Base-by-base conservation (phyloP, 2,797 vertebrate species). In the Pogonophryne albipinna region DNA sequence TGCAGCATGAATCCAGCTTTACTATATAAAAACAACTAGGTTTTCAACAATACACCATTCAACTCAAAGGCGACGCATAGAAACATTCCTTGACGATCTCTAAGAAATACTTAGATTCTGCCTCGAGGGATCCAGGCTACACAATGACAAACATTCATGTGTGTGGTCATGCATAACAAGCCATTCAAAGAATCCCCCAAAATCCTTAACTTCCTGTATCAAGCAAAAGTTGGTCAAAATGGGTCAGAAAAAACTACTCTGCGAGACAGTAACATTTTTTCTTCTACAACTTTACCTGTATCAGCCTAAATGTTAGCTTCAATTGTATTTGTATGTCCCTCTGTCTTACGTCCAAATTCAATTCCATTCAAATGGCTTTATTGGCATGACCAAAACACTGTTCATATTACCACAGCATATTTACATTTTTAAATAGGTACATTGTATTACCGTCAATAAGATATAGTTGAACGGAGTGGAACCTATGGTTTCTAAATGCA, bases 91-190 rank as follows among this genome's bases (percentile, higher is more conserved):
- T 74, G 58, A 69, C 10, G 1, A 61, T 71, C 52, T 85, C 23
- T 44, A 27, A 52, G 63, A 86, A 67, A 16, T 49, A 71, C 72
- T 87, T 67, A n/a, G 20, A 51, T 56, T 73, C 58, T 74, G 58
- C 84, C 84, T 67, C 47, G 60, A 76, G 85, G 85, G 74, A 88
- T 50, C 5, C 20, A 51, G 13, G 75, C 66, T 66, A 27, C 77
- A 91, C 81, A 91, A 82, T 66, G 77, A 68, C 53, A 56, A 53
- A 79, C 79, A 87, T 88, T 91, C 72, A 74, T 67, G 79, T 67
- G 50, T 58, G 71, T 78, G 68, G 82, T 80, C 80, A 73, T 58
- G 65, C 60, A 88, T 52, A 52, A 75, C 34, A 11, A 66, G 59
- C 53, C 81, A 77, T 74, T 86, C 68, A 89, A 60, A 78, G 45